phyloP scores from a whole-genome alignment of 2,888 invertebrate genomes.

The Phragmatobia fuliginosa region DNA sequence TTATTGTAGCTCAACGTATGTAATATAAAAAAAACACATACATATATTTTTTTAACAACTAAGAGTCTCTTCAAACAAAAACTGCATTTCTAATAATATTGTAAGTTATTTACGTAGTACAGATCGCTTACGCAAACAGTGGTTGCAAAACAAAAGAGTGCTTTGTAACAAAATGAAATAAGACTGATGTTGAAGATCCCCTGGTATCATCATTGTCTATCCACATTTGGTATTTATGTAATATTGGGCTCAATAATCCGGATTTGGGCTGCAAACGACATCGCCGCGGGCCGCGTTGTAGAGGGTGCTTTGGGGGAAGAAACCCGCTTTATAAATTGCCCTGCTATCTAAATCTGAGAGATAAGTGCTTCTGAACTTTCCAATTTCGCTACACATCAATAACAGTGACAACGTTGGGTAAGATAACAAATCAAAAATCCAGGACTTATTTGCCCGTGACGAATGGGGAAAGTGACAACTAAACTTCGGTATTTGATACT shows the following conservation, averaged over 20 bases:
- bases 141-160: slow-evolving; percentile 30
- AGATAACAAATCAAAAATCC: slow-evolving; percentile 83
- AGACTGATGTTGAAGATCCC: slow-evolving; percentile 32
- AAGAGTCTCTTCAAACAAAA: slow-evolving; percentile 6
- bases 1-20: no score
- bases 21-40: not conserved
- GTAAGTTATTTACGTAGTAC: slow-evolving; percentile 29
- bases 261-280: slow-evolving; percentile 53
- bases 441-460: slow-evolving; percentile 65
- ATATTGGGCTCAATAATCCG: slow-evolving; percentile 53
- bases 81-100: slow-evolving; percentile 13
- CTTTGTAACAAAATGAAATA: slow-evolving; percentile 42
- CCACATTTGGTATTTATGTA: slow-evolving; percentile 51
- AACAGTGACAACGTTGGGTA: slow-evolving; percentile 79
- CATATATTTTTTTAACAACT: not conserved
- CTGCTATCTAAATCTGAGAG: slow-evolving; percentile 85
- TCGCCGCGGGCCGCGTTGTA: slow-evolving; percentile 67
- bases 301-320: slow-evolving; percentile 78
- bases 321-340: slow-evolving; percentile 84
- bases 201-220: slow-evolving; percentile 44
- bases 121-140: slow-evolving; percentile 10
- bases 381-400: slow-evolving; percentile 86
- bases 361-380: slow-evolving; percentile 85
- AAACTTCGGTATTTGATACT: slow-evolving; percentile 44
- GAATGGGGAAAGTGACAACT: slow-evolving; percentile 53